Evolutionary conservation across 2,113 vertebrate species (phyloP), one percentile per base, ranked within the genome.

Genomic region (Menura novaehollandiae): DNA sequence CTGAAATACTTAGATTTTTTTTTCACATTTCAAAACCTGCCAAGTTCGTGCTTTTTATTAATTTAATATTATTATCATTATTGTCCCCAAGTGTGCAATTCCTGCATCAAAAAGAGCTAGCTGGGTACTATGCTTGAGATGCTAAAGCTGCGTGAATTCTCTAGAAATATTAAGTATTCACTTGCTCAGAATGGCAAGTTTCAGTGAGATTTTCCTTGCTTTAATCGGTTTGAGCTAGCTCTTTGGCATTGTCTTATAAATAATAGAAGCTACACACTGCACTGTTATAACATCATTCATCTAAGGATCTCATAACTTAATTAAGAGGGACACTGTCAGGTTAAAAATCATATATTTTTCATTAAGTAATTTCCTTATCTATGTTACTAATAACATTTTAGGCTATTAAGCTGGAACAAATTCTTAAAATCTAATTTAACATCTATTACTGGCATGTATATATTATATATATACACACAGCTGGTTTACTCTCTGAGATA

Each of bases 351-450:
- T 93, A 96, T 96, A 95, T 97, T 93, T 96, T 97, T 97, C 89
- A 97, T 97, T 97, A 97, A 97, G 94, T 96, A 97, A 97, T 97
- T 97, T 97, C 96, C 97, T 97, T 97, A 97, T 96, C 97, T 97
- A 77, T 91, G 94, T 91, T 96, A 96, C 95, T 97, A 96, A 96
- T 95, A 97, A 97, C 91, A 96, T 96, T 95, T 91, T 85, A 77
- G 84, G 79, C 85, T 96, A 97, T 97, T 97, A 97, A 92, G 94
- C 78, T 88, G 96, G 93, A 97, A 96, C 94, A 95, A 97, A 94
- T 96, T 75, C 93, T 96, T 94, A 86, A 96, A 97, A 97, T 91
- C 91, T 95, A 96, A 97, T 97, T 97, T 94, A 97, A 97, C 85
- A 83, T 96, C 93, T 82, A 94, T 60, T 89, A 46, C 69, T 85